Conservation (phyloP, 2,797 vertebrate species). For the Anguilla marmorata region DNA sequence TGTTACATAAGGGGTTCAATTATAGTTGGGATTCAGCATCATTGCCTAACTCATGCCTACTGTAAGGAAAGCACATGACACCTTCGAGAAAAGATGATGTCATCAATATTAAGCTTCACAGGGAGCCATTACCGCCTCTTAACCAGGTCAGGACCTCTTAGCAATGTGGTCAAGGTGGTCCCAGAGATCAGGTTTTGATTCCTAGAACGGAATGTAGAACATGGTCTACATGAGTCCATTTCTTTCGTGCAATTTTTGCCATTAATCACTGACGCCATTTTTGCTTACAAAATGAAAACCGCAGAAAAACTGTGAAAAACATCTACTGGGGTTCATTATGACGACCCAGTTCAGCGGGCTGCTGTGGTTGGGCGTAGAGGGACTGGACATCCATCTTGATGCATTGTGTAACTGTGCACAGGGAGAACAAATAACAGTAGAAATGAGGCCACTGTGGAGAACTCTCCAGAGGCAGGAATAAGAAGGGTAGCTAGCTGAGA, state of each 20-base stretch:
- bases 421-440: constrained; percentile 47
- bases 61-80: neutral
- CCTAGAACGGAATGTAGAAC: neutral
- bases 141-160: neutral
- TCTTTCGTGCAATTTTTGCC: neutral
- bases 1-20: neutral
- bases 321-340: neutral
- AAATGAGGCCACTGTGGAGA: constrained; percentile 36
- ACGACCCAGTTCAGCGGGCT: constrained; percentile 29
- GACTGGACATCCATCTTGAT: constrained; percentile 35
- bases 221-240: neutral
- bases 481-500: neutral
- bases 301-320: constrained; percentile 16
- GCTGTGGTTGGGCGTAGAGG: constrained; percentile 22
- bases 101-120: neutral
- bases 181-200: neutral
- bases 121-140: neutral
- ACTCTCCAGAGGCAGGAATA: neutral
- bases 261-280: neutral
- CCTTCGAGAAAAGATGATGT: neutral
- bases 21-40: neutral
- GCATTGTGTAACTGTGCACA: constrained; percentile 44
- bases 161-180: neutral
- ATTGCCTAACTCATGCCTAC: neutral
- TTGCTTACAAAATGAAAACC: neutral